Conservation (phyloP, 2,113 vertebrate genomes). For the Daboia siamensis region DNA sequence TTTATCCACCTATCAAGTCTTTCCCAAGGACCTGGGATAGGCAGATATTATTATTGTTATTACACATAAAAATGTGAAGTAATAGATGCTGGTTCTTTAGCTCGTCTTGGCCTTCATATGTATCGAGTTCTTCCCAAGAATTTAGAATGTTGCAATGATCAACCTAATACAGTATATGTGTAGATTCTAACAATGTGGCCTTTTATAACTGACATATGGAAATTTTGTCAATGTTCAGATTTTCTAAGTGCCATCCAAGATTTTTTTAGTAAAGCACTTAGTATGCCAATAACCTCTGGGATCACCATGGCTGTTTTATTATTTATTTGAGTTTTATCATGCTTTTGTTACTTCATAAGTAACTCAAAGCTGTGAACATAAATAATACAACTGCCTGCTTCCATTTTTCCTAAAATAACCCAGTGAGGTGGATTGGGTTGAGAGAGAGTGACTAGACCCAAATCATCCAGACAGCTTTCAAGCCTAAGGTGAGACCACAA, state of each 20-base stretch:
- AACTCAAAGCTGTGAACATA: neutral
- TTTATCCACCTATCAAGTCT: neutral
- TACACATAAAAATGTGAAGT: too few relatives aligned
- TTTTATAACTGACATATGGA: neutral
- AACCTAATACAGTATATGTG: neutral
- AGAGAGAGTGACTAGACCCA: too few relatives aligned
- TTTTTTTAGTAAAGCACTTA: neutral
- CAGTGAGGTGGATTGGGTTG: too few relatives aligned
- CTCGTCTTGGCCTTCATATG: too few relatives aligned
- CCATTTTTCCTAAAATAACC: too few relatives aligned
- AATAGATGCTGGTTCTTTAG: too few relatives aligned
- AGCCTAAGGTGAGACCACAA: too few relatives aligned
- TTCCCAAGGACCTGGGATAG: neutral
- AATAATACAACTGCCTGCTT: neutral
- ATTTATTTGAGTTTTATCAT: neutral
- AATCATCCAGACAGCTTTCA: too few relatives aligned
- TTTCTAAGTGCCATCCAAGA: neutral
- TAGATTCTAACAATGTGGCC: neutral
- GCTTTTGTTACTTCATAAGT: neutral
- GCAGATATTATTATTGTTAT: neutral
- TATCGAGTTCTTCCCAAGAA: too few relatives aligned
- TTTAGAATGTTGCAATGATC: too few relatives aligned
- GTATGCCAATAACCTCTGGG: neutral
- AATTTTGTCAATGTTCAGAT: neutral
- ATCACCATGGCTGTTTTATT: neutral